Evolutionary conservation across 2,888 invertebrate genomes (phyloP).

Genomic region (Noctua pronuba): DNA sequence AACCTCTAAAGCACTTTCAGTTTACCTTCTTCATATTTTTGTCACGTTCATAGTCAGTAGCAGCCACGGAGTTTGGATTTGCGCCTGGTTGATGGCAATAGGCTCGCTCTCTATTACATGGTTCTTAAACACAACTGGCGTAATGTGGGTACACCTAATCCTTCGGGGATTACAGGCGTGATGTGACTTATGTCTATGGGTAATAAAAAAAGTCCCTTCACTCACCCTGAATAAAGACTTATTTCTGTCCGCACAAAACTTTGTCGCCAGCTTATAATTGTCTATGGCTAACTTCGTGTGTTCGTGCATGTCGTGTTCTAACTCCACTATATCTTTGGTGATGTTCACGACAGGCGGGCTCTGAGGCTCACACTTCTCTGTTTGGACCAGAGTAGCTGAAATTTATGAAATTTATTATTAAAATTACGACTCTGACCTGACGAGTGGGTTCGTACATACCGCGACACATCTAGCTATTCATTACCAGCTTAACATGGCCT

Average conservation of each 20-base stretch:
- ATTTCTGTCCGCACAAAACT: conserved; percentile 90
- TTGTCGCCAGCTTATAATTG: conserved; percentile 92
- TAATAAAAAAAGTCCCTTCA: background rate
- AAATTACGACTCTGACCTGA: background rate
- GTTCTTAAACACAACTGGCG: background rate
- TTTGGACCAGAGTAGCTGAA: conserved; percentile 82
- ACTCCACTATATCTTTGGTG: conserved; percentile 85
- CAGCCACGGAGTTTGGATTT: background rate
- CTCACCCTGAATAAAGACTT: conserved; percentile 81
- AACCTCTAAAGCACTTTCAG: too few species aligned
- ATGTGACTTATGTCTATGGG: background rate
- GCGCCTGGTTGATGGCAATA: background rate
- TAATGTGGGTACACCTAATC: background rate
- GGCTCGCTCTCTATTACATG: background rate
- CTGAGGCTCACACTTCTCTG: conserved; percentile 81
- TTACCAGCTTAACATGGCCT: too few species aligned
- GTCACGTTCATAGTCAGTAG: background rate
- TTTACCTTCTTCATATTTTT: too few species aligned
- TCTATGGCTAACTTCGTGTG: conserved; percentile 91
- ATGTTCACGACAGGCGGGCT: conserved; percentile 73
- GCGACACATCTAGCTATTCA: too few species aligned
- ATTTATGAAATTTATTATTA: conserved; percentile 10
- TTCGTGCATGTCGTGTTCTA: conserved; percentile 88
- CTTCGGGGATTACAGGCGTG: background rate
- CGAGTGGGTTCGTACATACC: too few species aligned